Percentiles rank a stretch among this genome's conserved stretches.
Conservation (phyloP, 2,888 invertebrate genomes). For the Lasioglossum pauxillum region DNA sequence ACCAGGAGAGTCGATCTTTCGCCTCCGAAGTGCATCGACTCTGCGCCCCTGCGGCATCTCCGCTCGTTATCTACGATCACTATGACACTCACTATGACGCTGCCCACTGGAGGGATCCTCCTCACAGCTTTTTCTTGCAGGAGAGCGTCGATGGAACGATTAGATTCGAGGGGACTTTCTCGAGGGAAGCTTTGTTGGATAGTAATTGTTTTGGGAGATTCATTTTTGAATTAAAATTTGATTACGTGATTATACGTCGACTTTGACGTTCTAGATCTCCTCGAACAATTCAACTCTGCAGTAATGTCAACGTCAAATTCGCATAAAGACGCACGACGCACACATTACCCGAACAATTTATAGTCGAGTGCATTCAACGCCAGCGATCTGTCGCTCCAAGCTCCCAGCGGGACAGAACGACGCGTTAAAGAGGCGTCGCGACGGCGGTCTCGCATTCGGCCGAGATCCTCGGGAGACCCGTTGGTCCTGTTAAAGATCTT, state of each 20-base stretch:
- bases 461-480: background rate
- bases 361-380: background rate
- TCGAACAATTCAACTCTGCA: background rate
- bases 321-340: background rate
- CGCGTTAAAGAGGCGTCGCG: conserved; percentile 15
- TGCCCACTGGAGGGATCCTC: background rate
- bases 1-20: background rate
- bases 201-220: background rate
- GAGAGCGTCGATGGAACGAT: background rate
- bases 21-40: background rate
- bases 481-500: background rate
- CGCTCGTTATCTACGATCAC: background rate
- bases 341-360: background rate
- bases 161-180: background rate
- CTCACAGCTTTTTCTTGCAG: background rate
- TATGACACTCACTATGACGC: background rate
- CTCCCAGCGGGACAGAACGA: background rate
- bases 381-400: background rate
- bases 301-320: background rate
- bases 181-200: background rate
- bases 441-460: background rate
- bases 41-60: background rate
- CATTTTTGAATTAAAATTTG: background rate
- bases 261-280: no score
- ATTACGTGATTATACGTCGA: no score